Base-by-base conservation (phyloP, 2,797 vertebrate genomes). In the Rhinella marina region DNA sequence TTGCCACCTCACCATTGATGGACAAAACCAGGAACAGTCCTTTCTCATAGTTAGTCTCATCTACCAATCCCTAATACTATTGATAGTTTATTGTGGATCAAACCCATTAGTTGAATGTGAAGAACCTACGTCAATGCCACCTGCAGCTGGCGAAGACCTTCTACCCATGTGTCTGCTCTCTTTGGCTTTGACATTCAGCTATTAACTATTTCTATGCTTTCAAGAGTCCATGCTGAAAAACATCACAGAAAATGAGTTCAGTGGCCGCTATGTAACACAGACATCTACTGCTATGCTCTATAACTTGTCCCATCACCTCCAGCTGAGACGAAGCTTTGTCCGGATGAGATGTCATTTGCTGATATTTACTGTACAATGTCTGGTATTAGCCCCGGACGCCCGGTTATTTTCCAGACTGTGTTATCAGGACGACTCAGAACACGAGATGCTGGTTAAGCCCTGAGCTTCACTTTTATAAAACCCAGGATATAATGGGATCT, bases 331-430 rank as follows among this genome's bases (percentile, higher is more conserved):
- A 64, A 76, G 56, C 80, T 21, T 75, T 73, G 59, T 87, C 79
- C 14, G 9, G 17, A 41, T 54, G 41, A 87, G 86, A 82, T 87
- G 80, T 82, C 59, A 82, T 87, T 77, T 82, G 16, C 56, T 66
- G 86, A 87, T 87, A 82, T 76, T 52, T 82, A 41, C 48, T 82
- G 57, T 56, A 87, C 86, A 87, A 82, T 82, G 19, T 32, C n/a
- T 25, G 59, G 68, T 62, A 82, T 82, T 82, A 87, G 23, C 21
- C 61, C 19, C 12, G 7, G 27, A n/a, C 52, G 56, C 23, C 32
- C 41, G 23, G 25, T 52, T 82, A 77, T 77, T 77, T 64, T 27
- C 48, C 54, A 25, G 13, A 56, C 70, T 52, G n/a, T 16, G 56
- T 87, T 82, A 66, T 87, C 86, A 81, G 76, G 32, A 66, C 17